phyloP scores from a whole-genome alignment of 2,113 vertebrate species.

The Prinia subflava region DNA sequence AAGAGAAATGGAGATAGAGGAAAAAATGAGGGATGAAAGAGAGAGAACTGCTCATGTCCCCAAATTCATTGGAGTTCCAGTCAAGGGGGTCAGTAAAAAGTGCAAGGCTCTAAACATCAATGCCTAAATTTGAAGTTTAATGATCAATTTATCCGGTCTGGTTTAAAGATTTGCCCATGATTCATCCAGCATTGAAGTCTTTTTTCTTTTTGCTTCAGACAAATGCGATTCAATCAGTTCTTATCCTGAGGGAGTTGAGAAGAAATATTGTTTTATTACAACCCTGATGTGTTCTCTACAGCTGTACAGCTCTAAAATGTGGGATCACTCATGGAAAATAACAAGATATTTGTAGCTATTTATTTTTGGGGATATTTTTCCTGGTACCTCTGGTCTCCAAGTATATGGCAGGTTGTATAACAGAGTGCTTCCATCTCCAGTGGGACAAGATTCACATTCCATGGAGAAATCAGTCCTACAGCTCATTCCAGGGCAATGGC shows the following conservation, averaged over 20 bases:
- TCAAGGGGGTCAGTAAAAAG: not conserved
- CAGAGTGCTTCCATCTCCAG: not conserved
- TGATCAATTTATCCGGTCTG: not conserved
- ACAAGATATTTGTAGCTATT: not conserved
- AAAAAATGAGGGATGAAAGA: not conserved
- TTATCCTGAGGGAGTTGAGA: not conserved
- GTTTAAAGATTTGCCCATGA: not conserved
- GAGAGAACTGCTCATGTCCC: not conserved
- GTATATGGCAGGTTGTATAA: fast-evolving
- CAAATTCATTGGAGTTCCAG: not conserved
- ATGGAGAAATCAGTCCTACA: not conserved
- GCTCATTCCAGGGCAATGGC: not conserved
- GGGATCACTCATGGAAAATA: not conserved
- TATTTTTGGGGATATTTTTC: not conserved
- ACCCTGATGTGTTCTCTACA: not conserved
- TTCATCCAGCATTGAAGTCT: not conserved
- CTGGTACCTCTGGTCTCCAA: not conserved
- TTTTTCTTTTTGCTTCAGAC: not conserved
- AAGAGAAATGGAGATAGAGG: not conserved
- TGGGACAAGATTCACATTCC: not conserved
- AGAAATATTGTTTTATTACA: not conserved
- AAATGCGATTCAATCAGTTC: not conserved
- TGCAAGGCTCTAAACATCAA: not conserved
- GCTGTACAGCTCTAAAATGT: not conserved
- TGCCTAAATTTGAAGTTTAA: not conserved